phyloP scores from a whole-genome alignment of 2,113 vertebrate genomes.

The Picathartes gymnocephalus region DNA sequence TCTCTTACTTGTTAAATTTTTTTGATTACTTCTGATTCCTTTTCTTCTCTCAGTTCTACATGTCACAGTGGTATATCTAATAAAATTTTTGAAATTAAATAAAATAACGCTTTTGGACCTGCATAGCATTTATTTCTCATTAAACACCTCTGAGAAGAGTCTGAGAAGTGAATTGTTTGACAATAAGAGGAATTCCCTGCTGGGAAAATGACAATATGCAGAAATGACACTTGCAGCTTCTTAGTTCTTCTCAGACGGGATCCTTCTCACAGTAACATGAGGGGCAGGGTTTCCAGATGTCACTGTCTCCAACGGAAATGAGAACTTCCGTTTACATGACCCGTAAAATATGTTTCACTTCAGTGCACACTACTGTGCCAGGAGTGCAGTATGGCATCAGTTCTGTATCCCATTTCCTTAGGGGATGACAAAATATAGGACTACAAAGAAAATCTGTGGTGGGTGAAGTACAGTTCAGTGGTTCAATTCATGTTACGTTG shows the following conservation, averaged over 20 bases:
- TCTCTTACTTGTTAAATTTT: neutral
- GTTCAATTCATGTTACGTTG: neutral
- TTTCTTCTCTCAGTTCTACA: neutral
- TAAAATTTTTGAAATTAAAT: neutral
- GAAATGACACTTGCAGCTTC: neutral
- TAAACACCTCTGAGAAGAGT: neutral
- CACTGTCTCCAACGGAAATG: slow-evolving; percentile 15
- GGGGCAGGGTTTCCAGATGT: slow-evolving; percentile 4
- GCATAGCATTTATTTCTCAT: neutral
- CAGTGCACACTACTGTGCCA: neutral
- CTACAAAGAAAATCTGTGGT: neutral
- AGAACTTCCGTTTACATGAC: neutral
- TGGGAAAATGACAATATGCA: neutral
- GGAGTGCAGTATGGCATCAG: neutral
- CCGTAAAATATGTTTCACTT: neutral
- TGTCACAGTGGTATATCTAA: neutral
- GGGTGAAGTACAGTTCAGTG: neutral
- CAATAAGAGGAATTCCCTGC: neutral
- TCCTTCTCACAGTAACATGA: neutral
- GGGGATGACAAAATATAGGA: neutral
- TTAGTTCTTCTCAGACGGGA: neutral
- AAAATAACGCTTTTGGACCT: neutral
- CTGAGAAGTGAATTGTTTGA: neutral
- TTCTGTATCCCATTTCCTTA: neutral
- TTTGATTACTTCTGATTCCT: neutral